A percentile compares a stretch with the other conserved stretches of the same genome.
phyloP scores from a whole-genome alignment of 1,140 invertebrate genomes.

The Saccostrea glomerata region DNA sequence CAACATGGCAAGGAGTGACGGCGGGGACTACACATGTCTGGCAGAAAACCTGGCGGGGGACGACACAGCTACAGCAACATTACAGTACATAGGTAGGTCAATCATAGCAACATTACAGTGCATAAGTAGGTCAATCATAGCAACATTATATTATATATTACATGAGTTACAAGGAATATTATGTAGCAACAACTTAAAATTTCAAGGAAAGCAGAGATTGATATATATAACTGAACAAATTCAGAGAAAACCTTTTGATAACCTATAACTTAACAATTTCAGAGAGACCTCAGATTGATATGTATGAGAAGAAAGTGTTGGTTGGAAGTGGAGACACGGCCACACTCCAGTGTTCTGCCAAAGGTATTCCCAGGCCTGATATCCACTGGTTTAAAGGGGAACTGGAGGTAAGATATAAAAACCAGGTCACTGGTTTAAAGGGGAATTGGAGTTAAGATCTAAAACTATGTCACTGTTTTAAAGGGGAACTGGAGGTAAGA shows the following conservation, averaged over 20 bases:
- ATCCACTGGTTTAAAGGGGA: conserved; percentile 80
- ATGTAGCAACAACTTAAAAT: no score
- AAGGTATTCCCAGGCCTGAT: conserved; percentile 78
- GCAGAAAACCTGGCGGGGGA: conserved; percentile 75
- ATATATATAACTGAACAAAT: no score
- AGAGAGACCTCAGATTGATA: conserved; percentile 73
- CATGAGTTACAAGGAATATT: neutral
- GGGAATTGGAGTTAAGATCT: no score
- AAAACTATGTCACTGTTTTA: no score
- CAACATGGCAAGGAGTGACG: conserved; percentile 69
- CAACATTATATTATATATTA: neutral
- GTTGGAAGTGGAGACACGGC: conserved; percentile 76
- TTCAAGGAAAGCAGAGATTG: no score
- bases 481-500: no score
- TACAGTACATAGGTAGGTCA: conserved; percentile 72
- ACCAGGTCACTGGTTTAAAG: no score
- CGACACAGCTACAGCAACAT: conserved; percentile 60
- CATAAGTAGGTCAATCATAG: neutral
- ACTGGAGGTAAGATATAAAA: conserved; percentile 65
- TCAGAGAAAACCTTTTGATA: no score
- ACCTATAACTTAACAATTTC: conserved; percentile 50
- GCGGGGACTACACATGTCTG: conserved; percentile 75
- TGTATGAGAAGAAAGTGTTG: conserved; percentile 68
- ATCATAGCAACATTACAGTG: neutral
- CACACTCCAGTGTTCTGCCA: conserved; percentile 71